These are phyloP conservation scores for Phrynocephalus guinanensis DNA, from an alignment of 2,797 vertebrate species.

Conservation along the genomic window DNA sequence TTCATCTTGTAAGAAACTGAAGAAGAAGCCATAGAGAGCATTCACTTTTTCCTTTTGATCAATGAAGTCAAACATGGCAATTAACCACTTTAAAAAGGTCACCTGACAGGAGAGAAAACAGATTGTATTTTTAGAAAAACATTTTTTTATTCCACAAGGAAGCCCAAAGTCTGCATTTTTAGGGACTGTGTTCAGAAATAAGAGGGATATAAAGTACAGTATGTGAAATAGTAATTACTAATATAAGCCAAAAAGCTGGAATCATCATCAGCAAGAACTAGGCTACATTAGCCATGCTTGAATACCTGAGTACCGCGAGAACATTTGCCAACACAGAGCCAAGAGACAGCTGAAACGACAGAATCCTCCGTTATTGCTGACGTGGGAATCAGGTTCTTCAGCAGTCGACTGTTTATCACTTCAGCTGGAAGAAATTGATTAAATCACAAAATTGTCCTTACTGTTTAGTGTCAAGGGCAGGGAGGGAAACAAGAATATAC, in stretches of 20 bases:
- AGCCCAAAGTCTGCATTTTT: background rate
- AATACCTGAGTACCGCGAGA: conserved; percentile 85
- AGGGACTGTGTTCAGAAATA: no score
- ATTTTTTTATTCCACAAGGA: background rate
- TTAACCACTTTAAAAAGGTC: conserved; percentile 92
- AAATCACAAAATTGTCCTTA: background rate
- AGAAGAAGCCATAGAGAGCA: conserved; percentile 93
- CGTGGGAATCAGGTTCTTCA: conserved; percentile 90
- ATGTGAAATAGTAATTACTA: background rate
- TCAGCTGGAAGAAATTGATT: conserved; percentile 67
- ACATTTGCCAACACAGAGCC: conserved; percentile 86
- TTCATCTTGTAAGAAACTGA: conserved; percentile 88
- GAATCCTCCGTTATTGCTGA: conserved; percentile 84
- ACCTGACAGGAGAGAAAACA: conserved; percentile 77
- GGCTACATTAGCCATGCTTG: background rate
- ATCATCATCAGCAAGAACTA: background rate
- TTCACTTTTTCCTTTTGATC: conserved; percentile 88
- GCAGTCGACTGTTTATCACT: conserved; percentile 76
- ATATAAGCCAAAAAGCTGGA: background rate
- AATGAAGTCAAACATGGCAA: conserved; percentile 94
- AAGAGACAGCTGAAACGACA: conserved; percentile 86
- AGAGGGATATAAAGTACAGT: background rate
- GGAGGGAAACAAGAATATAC: background rate
- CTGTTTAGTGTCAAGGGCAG: background rate
- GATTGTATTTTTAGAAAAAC: background rate